Base-by-base conservation (phyloP, 2,888 invertebrate species). In the Caenorhabditis uteleia region DNA sequence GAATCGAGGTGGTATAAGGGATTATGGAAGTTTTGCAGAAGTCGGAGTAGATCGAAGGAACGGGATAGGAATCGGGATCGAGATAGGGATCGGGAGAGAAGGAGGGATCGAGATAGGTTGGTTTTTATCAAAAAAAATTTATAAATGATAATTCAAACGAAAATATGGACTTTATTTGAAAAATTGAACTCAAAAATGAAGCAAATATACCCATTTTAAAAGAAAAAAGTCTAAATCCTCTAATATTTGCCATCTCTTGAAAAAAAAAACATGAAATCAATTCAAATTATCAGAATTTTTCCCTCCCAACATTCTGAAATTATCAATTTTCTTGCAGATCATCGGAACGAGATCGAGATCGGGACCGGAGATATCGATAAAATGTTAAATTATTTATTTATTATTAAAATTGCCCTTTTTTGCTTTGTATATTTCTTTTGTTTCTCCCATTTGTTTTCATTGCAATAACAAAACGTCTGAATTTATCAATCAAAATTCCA, bases 71-170 rank as follows among this genome's bases (percentile, higher is more conserved):
- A 48, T 36, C 31, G 56, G 23, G 36, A 34, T 16, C 34, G 58
- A 45, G 50, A 55, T 14, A 34, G 57, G 23, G 55, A 58, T 14
- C 43, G 64, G 12, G 61, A 61, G 29, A 26, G 55, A 16, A 43
- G 47, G 29, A 23, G 47, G 7, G 43, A 59, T 36, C 29, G 53
- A n/a, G 54, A 60, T 33, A 45, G 45, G 45, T 45, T 40, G 16
- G 40, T 20, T 40, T 40, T 4, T 21, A 39, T 36, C n/a, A n/a
- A n/a, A n/a, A n/a, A n/a, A n/a, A n/a, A n/a, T n/a, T n/a, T n/a
- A n/a, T n/a, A n/a, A n/a, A n/a, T n/a, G n/a, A n/a, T n/a, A n/a
- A n/a, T n/a, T n/a, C n/a, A n/a, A n/a, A n/a, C n/a, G n/a, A n/a
- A n/a, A n/a, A n/a, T n/a, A n/a, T n/a, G n/a, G n/a, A n/a, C n/a